These are phyloP conservation scores for Nasonia longicornis DNA, from an alignment of 1,140 invertebrate species.

Conservation along the genomic window DNA sequence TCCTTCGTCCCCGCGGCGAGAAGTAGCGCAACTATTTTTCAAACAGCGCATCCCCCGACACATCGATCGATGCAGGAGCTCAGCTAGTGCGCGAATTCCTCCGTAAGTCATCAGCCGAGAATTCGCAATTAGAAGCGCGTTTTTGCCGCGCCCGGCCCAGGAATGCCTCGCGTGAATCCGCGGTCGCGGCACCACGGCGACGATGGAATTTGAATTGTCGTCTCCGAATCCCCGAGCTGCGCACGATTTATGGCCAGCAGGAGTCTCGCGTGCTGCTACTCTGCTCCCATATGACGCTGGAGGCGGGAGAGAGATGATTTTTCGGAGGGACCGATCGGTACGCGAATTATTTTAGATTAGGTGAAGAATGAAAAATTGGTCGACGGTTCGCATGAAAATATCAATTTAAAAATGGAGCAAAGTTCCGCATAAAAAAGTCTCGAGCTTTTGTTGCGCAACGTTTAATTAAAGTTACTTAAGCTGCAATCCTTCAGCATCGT, in stretches of 20 bases:
- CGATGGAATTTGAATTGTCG: constrained; percentile 54
- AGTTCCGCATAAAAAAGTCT: neutral
- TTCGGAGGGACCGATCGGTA: neutral
- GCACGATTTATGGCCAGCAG: constrained; percentile 32
- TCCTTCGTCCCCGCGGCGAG: neutral
- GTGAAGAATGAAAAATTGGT: too few species aligned
- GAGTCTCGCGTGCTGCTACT: neutral
- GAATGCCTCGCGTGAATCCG: constrained; percentile 51
- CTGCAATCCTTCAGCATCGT: neutral
- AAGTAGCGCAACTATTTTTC: constrained; percentile 38
- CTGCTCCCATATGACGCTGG: neutral
- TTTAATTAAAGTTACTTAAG: constrained; percentile 19
- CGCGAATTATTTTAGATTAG: too few species aligned
- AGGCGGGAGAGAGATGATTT: neutral
- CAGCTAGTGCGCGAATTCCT: constrained; percentile 45
- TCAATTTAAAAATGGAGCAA: neutral
- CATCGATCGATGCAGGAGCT: constrained; percentile 2
- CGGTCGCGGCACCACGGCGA: constrained; percentile 29
- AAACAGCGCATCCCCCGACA: neutral
- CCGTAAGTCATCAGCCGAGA: constrained; percentile 54
- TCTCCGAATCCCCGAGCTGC: neutral
- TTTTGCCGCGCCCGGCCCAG: constrained; percentile 46
- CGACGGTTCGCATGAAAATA: neutral
- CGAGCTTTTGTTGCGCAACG: neutral
- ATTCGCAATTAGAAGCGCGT: constrained; percentile 57